These are phyloP conservation scores for Eudyptes chrysolophus DNA, from an alignment of 2,113 vertebrate species.

Conservation along the genomic window DNA sequence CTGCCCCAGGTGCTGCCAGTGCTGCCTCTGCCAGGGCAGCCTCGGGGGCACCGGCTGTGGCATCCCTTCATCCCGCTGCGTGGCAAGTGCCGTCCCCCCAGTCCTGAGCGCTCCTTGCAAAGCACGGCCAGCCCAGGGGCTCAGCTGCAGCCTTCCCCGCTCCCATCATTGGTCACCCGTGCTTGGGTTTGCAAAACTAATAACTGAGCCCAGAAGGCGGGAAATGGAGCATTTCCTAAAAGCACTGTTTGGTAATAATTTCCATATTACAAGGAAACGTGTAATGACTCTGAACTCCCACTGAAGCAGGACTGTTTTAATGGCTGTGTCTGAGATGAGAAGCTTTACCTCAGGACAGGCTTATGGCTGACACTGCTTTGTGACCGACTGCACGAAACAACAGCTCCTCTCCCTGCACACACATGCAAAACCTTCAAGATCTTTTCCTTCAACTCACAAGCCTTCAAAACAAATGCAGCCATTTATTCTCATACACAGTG, in stretches of 20 bases:
- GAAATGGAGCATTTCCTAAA: neutral
- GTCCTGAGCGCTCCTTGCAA: neutral
- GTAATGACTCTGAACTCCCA: neutral
- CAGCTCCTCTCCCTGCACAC: neutral
- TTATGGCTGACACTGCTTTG: neutral
- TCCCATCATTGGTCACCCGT: neutral
- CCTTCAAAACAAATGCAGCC: neutral
- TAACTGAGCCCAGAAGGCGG: neutral
- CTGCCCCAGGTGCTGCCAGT: neutral
- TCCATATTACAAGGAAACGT: neutral
- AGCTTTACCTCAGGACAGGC: neutral
- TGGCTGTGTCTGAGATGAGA: neutral
- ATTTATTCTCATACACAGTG: too few species aligned
- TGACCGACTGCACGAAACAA: accelerated
- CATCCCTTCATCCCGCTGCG: accelerated
- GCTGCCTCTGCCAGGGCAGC: neutral
- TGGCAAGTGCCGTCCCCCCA: too few species aligned
- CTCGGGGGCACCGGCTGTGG: neutral
- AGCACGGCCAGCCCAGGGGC: neutral
- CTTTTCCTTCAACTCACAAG: neutral
- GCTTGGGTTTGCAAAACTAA: neutral
- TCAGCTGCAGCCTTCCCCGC: neutral
- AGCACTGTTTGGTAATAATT: neutral
- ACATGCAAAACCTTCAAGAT: neutral
- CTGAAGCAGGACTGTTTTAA: neutral